Percentiles rank a stretch among this genome's conserved stretches.
These are phyloP conservation scores for Mythimna albipuncta DNA, from an alignment of 2,888 invertebrate genomes.

Conservation along the genomic window DNA sequence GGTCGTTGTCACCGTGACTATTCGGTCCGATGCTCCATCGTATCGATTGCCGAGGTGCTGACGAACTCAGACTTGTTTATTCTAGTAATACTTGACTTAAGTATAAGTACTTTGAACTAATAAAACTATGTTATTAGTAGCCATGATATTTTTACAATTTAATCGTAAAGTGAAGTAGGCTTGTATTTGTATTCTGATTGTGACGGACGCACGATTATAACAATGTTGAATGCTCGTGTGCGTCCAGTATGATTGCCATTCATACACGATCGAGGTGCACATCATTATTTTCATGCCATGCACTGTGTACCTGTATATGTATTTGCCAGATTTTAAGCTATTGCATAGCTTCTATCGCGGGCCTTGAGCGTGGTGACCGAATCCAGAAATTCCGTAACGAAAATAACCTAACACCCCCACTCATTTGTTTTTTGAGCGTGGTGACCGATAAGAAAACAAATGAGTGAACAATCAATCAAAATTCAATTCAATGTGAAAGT, in stretches of 20 bases:
- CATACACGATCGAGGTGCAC: slow-evolving; percentile 1
- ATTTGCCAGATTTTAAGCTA: slow-evolving; percentile 1
- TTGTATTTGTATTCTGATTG: slow-evolving; percentile 31
- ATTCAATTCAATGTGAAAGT: too few species aligned
- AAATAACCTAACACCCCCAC: too few species aligned
- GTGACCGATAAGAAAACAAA: too few species aligned
- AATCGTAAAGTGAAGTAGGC: slow-evolving; percentile 4
- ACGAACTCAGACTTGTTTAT: slow-evolving; percentile 67
- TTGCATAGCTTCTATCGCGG: too few species aligned
- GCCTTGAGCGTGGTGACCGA: too few species aligned
- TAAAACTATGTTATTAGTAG: neutral
- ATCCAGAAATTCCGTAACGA: too few species aligned
- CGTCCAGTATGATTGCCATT: slow-evolving; percentile 4
- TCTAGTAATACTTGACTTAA: slow-evolving; percentile 23
- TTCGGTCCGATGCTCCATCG: slow-evolving; percentile 71
- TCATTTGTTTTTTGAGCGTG: too few species aligned
- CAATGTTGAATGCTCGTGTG: slow-evolving; percentile 21
- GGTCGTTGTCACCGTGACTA: slow-evolving; percentile 74
- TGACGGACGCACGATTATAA: slow-evolving; percentile 13
- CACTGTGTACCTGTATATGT: too few species aligned
- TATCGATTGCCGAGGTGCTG: slow-evolving; percentile 84
- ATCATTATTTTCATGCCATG: neutral
- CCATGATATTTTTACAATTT: slow-evolving; percentile 3
- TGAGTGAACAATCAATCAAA: too few species aligned
- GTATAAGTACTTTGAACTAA: slow-evolving; percentile 22